A percentile compares a stretch with the other conserved stretches of the same genome.
phyloP scores from a whole-genome alignment of 2,113 vertebrate genomes.

The Mus pahari region DNA sequence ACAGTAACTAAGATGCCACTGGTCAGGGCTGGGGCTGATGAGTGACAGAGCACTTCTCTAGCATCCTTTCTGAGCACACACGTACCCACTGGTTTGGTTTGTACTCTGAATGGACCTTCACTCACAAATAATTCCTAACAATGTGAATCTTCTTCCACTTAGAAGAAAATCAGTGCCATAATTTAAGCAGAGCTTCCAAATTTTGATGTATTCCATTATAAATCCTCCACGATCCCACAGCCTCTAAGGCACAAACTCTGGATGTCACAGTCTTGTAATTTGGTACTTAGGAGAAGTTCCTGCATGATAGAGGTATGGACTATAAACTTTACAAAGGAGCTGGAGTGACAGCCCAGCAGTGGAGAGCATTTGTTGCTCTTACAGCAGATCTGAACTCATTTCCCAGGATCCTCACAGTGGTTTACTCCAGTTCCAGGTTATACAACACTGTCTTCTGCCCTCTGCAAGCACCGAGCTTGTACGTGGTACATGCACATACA shows the following conservation, averaged over 20 bases:
- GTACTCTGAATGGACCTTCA: background rate
- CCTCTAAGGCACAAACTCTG: background rate
- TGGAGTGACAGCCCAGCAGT: background rate
- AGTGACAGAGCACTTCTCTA: background rate
- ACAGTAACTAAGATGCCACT: background rate
- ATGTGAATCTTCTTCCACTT: background rate
- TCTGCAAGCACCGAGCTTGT: background rate
- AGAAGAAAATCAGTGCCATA: background rate
- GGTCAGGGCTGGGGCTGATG: background rate
- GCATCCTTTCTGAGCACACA: background rate
- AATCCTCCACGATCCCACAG: background rate
- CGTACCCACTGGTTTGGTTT: background rate
- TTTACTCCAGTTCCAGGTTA: background rate
- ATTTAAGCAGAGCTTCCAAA: slow-evolving; percentile 33
- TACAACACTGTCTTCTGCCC: background rate
- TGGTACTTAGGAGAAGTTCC: background rate
- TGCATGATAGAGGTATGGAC: background rate
- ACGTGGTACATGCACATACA: too few species aligned
- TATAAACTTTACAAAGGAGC: background rate
- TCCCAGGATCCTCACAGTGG: background rate
- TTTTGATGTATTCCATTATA: background rate
- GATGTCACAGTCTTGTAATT: background rate
- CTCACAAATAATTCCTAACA: background rate
- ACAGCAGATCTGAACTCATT: background rate
- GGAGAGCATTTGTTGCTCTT: background rate